Evolutionary conservation across 2,888 invertebrate genomes (phyloP), one percentile per base, ranked within the genome.

Genomic region (Xylocampa areola): DNA sequence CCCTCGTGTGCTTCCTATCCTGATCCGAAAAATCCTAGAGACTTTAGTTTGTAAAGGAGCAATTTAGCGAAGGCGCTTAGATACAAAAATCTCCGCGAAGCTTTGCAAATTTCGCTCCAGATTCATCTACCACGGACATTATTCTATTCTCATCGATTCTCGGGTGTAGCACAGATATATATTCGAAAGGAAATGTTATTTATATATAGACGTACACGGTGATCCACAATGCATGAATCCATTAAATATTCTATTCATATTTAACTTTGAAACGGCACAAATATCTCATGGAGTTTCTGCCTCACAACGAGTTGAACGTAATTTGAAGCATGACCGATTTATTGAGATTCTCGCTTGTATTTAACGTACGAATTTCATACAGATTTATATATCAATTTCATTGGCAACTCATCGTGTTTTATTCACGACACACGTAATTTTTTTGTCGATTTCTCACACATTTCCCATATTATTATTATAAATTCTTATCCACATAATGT

Each of bases 61-160:
- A 82, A 83, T 85, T 85, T 85, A 85, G 83, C 68, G 73, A 81
- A 84, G 73, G 66, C 76, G 84, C 82, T 86, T 88, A 74, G 75
- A 82, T 77, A 77, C 81, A 62, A 76, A 74, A 79, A 84, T 86
- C 84, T 86, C 73, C 81, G 83, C 78, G 82, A 86, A 86, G 88
- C 87, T 90, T 89, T 82, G 88, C 85, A 81, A 86, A 84, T 73
- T 82, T 72, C 77, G 80, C 77, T 75, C 78, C 81, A 80, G 72
- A 77, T 74, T 67, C 59, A 67, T 63, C 48, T 69, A 68, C 70
- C 53, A 53, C 59, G 62, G 68, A 65, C 60, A 52, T 68, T 60
- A 65, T 58, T 48, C 53, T 66, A 52, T 53, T 65, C 47, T 45
- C 61, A 67, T 70, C 45, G 54, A 62, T 73, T 58, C 51, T 45